Percentiles rank a stretch among this genome's conserved stretches.
Conservation (phyloP, 2,797 vertebrate genomes). For the Danionella dracula region DNA sequence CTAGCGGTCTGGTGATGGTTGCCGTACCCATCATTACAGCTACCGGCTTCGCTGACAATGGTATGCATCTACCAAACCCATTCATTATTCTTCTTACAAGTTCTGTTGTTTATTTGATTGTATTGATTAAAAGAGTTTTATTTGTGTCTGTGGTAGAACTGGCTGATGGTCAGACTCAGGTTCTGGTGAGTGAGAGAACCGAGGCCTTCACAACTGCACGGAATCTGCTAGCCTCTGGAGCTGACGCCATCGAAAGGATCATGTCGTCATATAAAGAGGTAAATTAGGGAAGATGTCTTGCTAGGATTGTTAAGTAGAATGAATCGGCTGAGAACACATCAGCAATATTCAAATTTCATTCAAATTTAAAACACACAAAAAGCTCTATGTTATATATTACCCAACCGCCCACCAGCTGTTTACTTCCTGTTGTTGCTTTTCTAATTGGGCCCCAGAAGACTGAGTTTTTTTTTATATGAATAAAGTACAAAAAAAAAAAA, state of each 20-base stretch:
- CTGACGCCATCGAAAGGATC: conserved; percentile 96
- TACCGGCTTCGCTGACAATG: conserved; percentile 91
- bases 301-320: too few relatives aligned
- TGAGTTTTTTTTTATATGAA: too few relatives aligned
- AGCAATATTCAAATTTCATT: too few relatives aligned
- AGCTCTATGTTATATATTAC: too few relatives aligned
- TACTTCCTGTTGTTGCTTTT: too few relatives aligned
- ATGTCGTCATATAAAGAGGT: conserved; percentile 99
- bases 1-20: conserved; percentile 93
- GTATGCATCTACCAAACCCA: conserved; percentile 58
- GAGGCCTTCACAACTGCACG: conserved; percentile 96
- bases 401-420: too few relatives aligned
- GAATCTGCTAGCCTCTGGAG: conserved; percentile 89
- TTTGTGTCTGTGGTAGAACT: conserved; percentile 64
- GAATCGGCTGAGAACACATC: too few relatives aligned
- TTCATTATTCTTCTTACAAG: background rate
- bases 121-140: too few relatives aligned
- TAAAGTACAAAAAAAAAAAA: too few relatives aligned
- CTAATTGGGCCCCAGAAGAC: too few relatives aligned
- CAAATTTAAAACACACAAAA: too few relatives aligned
- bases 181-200: conserved; percentile 93
- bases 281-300: conserved; percentile 13
- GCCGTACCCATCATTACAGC: conserved; percentile 97
- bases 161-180: conserved; percentile 84
- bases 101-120: background rate